A percentile compares a stretch with the other conserved stretches of the same genome.
Conservation (phyloP, 1,140 invertebrate species). For the Telenomus remus region DNA sequence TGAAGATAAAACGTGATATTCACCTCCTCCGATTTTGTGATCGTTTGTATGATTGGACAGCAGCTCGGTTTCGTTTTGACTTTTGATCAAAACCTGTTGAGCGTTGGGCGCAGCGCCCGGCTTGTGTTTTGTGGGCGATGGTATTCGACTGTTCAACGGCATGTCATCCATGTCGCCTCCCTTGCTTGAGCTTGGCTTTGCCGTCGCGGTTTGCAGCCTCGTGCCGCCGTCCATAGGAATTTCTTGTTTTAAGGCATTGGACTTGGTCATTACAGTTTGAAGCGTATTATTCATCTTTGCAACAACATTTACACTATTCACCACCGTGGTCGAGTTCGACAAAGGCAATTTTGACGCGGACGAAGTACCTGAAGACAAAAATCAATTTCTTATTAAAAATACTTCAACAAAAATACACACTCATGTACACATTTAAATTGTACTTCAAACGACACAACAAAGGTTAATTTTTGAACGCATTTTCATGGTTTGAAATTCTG, state of each 20-base stretch:
- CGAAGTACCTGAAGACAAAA: constrained; percentile 57
- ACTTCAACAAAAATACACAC: neutral
- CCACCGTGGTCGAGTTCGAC: constrained; percentile 66
- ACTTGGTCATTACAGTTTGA: constrained; percentile 67
- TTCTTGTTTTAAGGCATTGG: constrained; percentile 74
- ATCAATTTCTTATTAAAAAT: neutral
- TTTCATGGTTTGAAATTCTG: too few species aligned
- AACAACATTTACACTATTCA: constrained; percentile 68
- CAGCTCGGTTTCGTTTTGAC: constrained; percentile 66
- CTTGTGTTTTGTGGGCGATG: constrained; percentile 72
- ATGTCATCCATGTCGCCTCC: constrained; percentile 73
- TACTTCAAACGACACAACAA: too few species aligned
- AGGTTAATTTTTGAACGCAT: too few species aligned
- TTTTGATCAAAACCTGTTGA: constrained; percentile 65
- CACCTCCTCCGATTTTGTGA: constrained; percentile 75
- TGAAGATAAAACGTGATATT: too few species aligned
- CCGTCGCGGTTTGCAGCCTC: constrained; percentile 60
- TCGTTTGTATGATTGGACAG: constrained; percentile 70
- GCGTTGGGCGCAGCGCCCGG: constrained; percentile 63
- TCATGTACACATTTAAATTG: neutral
- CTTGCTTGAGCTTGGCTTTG: constrained; percentile 67
- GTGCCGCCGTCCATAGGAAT: constrained; percentile 56
- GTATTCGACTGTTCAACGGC: constrained; percentile 73
- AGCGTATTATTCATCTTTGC: constrained; percentile 71
- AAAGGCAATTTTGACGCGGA: constrained; percentile 71